Base-by-base conservation (phyloP, 2,888 invertebrate genomes). In the Emmelina monodactyla region DNA sequence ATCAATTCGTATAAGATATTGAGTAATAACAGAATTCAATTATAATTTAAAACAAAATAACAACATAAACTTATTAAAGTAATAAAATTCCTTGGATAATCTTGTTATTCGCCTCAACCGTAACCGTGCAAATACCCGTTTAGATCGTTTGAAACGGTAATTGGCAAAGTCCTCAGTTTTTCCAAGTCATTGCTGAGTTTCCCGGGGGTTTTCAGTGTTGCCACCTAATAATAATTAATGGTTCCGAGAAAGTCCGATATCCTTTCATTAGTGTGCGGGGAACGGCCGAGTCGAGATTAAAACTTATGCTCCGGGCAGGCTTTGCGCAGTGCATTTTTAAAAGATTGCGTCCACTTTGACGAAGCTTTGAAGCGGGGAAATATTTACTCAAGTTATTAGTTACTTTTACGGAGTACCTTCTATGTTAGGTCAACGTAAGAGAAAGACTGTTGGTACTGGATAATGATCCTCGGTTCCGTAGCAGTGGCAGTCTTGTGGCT, bases 221-320 rank as follows among this genome's bases (percentile, higher is more conserved):
- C 53, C 61, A 61, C 64, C 69, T 78, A 76, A 76, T 76, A 78
- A 76, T 78, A 76, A 78, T 75, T 71, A 79, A 76, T 79, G 76
- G 73, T 51, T 55, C 49, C 60, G 63, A 64, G 67, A 68, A 75
- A 72, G 67, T 62, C 70, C 72, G 75, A 76, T 76, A 76, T 75
- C 76, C 76, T 79, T 78, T 78, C 78, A 78, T 76, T 79, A 78
- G 69, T 53, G 65, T 61, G 57, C 65, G 61, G 64, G 12, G 38
- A 54, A 54, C 55, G 54, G 58, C 62, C 49, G n/a, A n/a, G 55
- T 49, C 59, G 60, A 73, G 76, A 78, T 78, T 78, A 78, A 76
- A 78, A 78, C 75, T 78, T 78, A 64, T 55, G 58, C 67, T 56
- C 38, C 54, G 48, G 53, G 53, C 49, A 50, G 49, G 51, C 60